Conservation (phyloP, 2,113 vertebrate genomes). For the Callaeas wilsoni region DNA sequence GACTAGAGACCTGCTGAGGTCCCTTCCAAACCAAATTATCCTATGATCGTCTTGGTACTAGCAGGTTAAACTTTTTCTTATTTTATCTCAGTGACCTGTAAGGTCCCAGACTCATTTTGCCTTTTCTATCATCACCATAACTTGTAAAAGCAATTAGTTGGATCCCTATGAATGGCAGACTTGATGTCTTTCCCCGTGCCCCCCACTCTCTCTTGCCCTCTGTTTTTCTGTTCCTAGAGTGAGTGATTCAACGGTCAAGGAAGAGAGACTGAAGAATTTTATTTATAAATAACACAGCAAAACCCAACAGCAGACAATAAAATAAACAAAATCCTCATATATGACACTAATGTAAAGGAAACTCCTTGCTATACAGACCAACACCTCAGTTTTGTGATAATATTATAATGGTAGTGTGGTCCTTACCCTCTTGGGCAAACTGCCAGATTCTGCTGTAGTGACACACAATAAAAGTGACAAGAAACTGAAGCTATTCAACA, state of each 20-base stretch:
- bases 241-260: not conserved
- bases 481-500: not conserved
- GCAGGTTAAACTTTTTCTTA: not conserved
- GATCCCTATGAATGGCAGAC: not conserved
- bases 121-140: not conserved
- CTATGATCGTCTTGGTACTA: not conserved
- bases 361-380: not conserved
- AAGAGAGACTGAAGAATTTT: not conserved
- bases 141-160: not conserved
- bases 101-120: not conserved
- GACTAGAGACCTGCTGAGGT: not conserved
- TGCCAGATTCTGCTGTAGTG: not conserved
- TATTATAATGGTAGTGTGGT: not conserved
- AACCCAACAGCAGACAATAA: not conserved
- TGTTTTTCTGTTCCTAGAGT: not conserved
- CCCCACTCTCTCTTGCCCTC: not conserved
- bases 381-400: not conserved
- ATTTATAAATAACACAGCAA: not conserved
- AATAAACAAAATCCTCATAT: not conserved
- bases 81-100: not conserved
- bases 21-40: not conserved
- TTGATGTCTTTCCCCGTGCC: accelerated
- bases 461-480: not conserved
- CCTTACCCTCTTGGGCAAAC: not conserved
- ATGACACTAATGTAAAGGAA: not conserved